Conservation (phyloP, 2,797 vertebrate genomes). For the Peromyscus attwateri region DNA sequence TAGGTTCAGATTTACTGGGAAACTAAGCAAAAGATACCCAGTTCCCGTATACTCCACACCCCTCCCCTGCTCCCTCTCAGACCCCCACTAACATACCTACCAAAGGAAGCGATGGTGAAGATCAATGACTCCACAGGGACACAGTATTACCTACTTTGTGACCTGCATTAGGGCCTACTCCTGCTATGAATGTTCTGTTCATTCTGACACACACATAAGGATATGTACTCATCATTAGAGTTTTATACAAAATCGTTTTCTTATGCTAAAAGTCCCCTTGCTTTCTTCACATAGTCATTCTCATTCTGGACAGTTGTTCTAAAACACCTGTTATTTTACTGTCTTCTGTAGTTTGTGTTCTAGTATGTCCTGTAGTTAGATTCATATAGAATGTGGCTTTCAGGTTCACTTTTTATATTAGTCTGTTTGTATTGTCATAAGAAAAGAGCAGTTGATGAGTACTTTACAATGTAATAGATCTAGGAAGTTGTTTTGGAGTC, state of each 20-base stretch:
- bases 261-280: neutral
- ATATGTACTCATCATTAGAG: neutral
- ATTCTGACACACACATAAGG: neutral
- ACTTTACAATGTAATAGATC: neutral
- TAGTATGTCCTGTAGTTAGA: neutral
- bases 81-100: no score
- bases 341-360: neutral
- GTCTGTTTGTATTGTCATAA: neutral
- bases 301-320: neutral
- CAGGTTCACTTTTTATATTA: neutral
- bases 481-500: neutral
- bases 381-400: neutral
- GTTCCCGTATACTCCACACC: accelerated
- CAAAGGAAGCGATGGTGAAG: neutral
- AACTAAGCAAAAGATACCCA: neutral
- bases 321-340: neutral
- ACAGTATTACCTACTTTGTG: neutral
- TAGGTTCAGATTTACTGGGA: neutral
- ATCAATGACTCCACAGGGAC: neutral
- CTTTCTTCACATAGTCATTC: neutral
- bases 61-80: accelerated
- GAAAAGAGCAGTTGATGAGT: neutral
- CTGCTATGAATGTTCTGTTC: neutral
- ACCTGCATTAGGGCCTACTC: neutral
- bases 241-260: neutral